Conservation (phyloP, 2,797 vertebrate genomes). For the Sebastiscus albofasciatus region DNA sequence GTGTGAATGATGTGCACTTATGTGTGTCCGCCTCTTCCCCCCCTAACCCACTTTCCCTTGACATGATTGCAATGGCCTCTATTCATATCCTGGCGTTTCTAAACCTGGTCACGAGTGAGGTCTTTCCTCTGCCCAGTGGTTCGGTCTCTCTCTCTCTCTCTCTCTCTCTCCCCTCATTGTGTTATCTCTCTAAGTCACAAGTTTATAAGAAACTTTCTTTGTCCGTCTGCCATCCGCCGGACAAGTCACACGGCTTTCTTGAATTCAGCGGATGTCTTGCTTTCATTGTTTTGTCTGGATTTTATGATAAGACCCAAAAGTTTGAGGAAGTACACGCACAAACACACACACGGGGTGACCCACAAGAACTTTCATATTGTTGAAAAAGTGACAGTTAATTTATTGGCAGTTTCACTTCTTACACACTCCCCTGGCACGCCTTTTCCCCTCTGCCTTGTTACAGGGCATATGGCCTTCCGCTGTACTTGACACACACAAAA, state of each 20-base stretch:
- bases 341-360: background rate
- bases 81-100: constrained; percentile 41
- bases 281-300: constrained; percentile 38
- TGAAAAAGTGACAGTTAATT: constrained; percentile 62
- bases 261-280: constrained; percentile 46
- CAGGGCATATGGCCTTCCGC: constrained; percentile 46
- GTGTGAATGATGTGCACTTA: constrained; percentile 18
- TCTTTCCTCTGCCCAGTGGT: constrained; percentile 25
- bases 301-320: constrained; percentile 39
- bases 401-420: constrained; percentile 53
- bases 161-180: background rate
- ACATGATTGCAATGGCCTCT: constrained; percentile 28
- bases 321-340: constrained; percentile 23
- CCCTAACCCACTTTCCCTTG: constrained; percentile 24
- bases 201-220: constrained; percentile 43
- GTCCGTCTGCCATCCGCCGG: constrained; percentile 4
- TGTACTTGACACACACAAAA: constrained; percentile 29
- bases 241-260: background rate
- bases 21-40: background rate
- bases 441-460: constrained; percentile 54
- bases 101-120: constrained; percentile 43
- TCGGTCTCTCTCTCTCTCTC: background rate
- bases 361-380: constrained; percentile 37
- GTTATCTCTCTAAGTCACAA: constrained; percentile 43
- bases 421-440: constrained; percentile 35